These are phyloP conservation scores for Dicerorhinus sumatrensis DNA, from an alignment of 2,113 vertebrate species.

Conservation along the genomic window DNA sequence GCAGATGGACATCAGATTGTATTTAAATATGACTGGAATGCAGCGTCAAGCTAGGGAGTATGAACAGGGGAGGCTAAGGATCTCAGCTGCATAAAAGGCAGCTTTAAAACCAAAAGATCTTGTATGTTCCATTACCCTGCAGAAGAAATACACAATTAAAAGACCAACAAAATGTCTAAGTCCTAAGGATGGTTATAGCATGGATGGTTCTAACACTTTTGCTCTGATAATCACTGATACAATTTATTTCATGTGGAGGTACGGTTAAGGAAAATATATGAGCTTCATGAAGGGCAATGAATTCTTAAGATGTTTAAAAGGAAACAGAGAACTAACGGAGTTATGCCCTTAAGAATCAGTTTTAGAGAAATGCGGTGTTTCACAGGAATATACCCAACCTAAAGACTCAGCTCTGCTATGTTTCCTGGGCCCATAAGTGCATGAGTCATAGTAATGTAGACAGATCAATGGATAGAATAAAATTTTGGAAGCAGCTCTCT, in stretches of 20 bases:
- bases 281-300: neutral
- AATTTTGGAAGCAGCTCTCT: neutral
- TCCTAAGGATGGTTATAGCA: neutral
- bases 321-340: neutral
- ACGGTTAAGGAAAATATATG: neutral
- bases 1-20: neutral
- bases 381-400: neutral
- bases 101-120: neutral
- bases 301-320: neutral
- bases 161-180: neutral
- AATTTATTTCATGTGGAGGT: neutral
- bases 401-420: neutral
- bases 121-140: neutral
- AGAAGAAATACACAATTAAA: neutral
- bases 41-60: neutral
- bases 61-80: neutral
- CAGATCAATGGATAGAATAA: neutral
- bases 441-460: rapidly evolving
- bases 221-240: neutral
- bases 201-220: neutral
- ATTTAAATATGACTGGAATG: neutral
- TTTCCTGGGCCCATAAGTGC: neutral
- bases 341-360: neutral
- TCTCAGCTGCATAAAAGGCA: neutral
- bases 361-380: neutral